Evolutionary conservation across 2,888 invertebrate species (phyloP).

Genomic region (Drosophila tripunctata): DNA sequence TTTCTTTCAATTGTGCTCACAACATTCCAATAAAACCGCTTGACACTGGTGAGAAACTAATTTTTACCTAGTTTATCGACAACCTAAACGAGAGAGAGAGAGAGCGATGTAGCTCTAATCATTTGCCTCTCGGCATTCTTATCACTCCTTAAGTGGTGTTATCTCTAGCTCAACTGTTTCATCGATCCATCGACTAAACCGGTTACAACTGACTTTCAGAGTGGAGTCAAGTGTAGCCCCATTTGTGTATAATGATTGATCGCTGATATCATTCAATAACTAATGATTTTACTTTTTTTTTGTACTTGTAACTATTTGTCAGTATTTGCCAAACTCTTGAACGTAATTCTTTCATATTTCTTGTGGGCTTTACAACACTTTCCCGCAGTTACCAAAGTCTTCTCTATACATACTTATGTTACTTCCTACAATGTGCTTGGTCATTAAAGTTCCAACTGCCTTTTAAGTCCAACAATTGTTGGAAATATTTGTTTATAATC

Average conservation of each 20-base stretch:
- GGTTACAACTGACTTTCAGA: neutral
- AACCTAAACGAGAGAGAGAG: neutral
- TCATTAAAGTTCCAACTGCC: conserved; percentile 20
- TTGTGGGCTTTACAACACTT: conserved; percentile 1
- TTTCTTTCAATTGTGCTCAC: conserved; percentile 66
- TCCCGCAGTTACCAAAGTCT: conserved; percentile 29
- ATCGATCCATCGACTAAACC: conserved; percentile 5
- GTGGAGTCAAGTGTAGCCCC: neutral
- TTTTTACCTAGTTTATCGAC: conserved; percentile 31
- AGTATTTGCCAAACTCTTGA: neutral
- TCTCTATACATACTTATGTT: neutral
- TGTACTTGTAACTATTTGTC: neutral
- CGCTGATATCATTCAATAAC: conserved; percentile 3
- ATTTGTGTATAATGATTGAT: conserved; percentile 1
- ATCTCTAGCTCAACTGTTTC: conserved; percentile 6
- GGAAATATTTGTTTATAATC: conserved; percentile 4
- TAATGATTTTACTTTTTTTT: neutral
- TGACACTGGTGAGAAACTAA: conserved; percentile 32
- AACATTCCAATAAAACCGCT: conserved; percentile 42
- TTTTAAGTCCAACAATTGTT: conserved; percentile 14
- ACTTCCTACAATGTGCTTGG: conserved; percentile 15
- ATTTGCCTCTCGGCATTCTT: conserved; percentile 13
- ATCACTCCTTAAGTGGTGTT: conserved; percentile 2
- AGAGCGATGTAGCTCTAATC: conserved; percentile 26
- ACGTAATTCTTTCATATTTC: neutral